A percentile compares a stretch with the other conserved stretches of the same genome.
phyloP scores from a whole-genome alignment of 2,797 vertebrate species.

The Syngnathus rostellatus region DNA sequence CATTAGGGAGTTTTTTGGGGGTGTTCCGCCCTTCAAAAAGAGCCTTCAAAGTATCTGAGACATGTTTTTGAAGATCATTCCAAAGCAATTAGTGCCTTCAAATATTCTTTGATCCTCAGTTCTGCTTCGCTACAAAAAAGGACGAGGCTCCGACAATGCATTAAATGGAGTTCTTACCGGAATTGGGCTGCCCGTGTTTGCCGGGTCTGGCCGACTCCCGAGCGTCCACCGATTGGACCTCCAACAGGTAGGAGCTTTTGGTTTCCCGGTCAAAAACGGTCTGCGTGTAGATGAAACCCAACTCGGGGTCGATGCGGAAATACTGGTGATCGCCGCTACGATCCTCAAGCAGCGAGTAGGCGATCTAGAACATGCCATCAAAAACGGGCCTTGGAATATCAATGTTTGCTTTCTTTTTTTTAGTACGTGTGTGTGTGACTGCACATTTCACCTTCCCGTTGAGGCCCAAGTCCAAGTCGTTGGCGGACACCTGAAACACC shows the following conservation, averaged over 20 bases:
- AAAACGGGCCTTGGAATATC: background rate
- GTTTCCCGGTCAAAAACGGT: constrained; percentile 83
- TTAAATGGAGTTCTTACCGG: constrained; percentile 61
- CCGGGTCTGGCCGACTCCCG: constrained; percentile 82
- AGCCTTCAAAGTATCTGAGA: constrained; percentile 1
- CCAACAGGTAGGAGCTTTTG: constrained; percentile 80
- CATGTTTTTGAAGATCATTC: background rate
- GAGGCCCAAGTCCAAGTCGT: constrained; percentile 79
- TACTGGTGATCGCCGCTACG: constrained; percentile 74
- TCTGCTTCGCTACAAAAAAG: background rate
- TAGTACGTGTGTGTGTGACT: background rate
- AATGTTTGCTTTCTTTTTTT: background rate
- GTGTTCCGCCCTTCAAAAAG: background rate
- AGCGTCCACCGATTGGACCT: constrained; percentile 80
- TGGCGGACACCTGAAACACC: constrained; percentile 80
- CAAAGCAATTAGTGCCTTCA: background rate
- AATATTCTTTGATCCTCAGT: background rate
- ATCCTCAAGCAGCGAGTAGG: constrained; percentile 80
- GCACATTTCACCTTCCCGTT: constrained; percentile 73
- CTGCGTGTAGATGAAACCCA: constrained; percentile 77
- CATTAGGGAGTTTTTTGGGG: background rate
- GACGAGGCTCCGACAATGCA: background rate
- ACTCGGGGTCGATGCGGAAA: constrained; percentile 73
- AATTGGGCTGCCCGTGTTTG: constrained; percentile 79
- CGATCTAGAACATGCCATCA: constrained; percentile 63